Base-by-base conservation (phyloP, 23 tunicate species). In the Clavelina lepadiformis region DNA sequence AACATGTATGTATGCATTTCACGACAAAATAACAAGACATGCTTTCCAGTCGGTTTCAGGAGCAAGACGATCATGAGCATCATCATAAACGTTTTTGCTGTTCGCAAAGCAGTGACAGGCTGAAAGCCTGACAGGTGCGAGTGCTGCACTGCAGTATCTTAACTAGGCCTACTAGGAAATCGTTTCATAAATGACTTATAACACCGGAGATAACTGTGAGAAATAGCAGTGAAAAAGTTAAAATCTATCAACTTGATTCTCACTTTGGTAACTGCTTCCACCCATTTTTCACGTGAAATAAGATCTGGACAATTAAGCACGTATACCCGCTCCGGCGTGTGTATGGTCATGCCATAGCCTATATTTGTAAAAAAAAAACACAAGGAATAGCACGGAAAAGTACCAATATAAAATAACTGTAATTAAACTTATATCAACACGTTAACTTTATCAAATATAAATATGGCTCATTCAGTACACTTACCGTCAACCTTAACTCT, bases 241-340 rank as follows among this genome's bases (percentile, higher is more conserved):
- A 1, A 54, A 22, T 55, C 54, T 33, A 0, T 31, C 8, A 4
- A 5, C 8, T 25, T 28, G 0, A 23, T 5, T 57, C 47, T 32
- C 56, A 81, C 88, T 72, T 81, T 31, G 28, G 46, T 62, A 31
- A 82, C 46, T 32, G 13, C 13, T 24, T 52, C 35, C 22, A 49
- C 62, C 95, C 95, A 86, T 35, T 72, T 41, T n/a, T 86, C 80
- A 32, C 95, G 72, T 24, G 61, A 49, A 1, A 71, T 65, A 0
- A 72, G 29, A 34, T 46, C 65, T 7, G 67, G 7, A 44, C 95
- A 86, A 20, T 30, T 64, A 7, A 86, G 51, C 24, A 72, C 95
- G 47, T 70, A 86, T 5, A 86, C 79, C 20, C 95, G 63, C 28
- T 86, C 85, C n/a, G 95, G 95, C 0, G 95, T 86, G 38, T 86